Evolutionary conservation across 2,888 invertebrate genomes (phyloP), one percentile per base, ranked within the genome.

Genomic region (Diaphora mendica): DNA sequence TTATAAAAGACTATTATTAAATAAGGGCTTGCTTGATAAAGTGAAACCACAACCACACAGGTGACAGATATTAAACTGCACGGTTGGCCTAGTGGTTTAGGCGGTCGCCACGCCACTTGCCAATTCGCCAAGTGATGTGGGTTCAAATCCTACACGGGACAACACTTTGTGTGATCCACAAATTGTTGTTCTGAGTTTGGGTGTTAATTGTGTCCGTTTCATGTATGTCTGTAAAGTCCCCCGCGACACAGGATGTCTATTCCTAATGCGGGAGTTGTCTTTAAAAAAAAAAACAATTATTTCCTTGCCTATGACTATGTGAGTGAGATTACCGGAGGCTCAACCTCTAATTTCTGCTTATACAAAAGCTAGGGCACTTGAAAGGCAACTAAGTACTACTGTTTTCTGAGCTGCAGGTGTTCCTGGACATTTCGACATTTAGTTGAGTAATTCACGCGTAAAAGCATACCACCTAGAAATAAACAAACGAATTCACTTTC

Each of bases 1-100:
- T 39, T 59, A 62, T 70, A 78, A 62, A 76, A 78, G 78, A 81
- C 75, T 74, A 79, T 72, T 55, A 71, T 68, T 68, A 71, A 77
- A 23, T 23, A 1, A 72, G 23, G 51, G 2, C 20, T 5, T 1
- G 20, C 20, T 48, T 23, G 20, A 48, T 7, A 23, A 8, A 23
- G 51, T 51, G 23, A 8, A 51, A 51, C 8, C 20, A 51, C 2
- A 7, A 8, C 23, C 51, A 23, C 20, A 23, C 0, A 20, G 1
- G 7, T 20, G 7, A 51, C 23, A 20, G 7, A 7, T 23, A 20
- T 15, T n/a, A n/a, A n/a, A n/a, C n/a, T n/a, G n/a, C n/a, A n/a
- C n/a, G n/a, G n/a, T n/a, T n/a, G n/a, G n/a, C n/a, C n/a, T n/a
- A n/a, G n/a, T n/a, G n/a, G n/a, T n/a, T n/a, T n/a, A n/a, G n/a